Conservation (phyloP, 2,888 invertebrate genomes). For the Listrodromus nycthemerus region DNA sequence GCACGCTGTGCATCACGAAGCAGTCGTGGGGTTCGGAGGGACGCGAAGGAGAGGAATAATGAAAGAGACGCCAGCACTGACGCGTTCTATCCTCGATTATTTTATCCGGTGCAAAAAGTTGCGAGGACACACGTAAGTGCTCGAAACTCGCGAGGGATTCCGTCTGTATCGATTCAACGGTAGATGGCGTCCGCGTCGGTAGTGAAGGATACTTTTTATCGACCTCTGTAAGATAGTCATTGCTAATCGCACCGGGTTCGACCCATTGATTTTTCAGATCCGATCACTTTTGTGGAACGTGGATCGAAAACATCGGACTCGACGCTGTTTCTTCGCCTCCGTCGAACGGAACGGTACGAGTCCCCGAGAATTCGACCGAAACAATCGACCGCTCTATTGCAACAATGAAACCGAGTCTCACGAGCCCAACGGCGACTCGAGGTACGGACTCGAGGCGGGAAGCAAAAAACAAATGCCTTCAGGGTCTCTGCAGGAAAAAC, state of each 20-base stretch:
- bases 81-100: slow-evolving; percentile 16
- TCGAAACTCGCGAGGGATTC: neutral
- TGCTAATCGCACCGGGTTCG: neutral
- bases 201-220: neutral
- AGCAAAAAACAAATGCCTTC: slow-evolving; percentile 26
- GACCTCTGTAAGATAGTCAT: neutral
- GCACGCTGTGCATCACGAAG: slow-evolving; percentile 48
- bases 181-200: neutral
- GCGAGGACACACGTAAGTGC: slow-evolving; percentile 20
- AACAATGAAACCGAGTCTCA: slow-evolving; percentile 48
- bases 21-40: slow-evolving; percentile 38
- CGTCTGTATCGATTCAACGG: neutral
- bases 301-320: neutral
- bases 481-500: slow-evolving; percentile 41
- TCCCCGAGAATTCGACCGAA: slow-evolving; percentile 62
- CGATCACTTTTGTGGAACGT: slow-evolving; percentile 1
- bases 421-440: slow-evolving; percentile 48
- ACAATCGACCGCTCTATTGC: slow-evolving; percentile 63
- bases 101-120: slow-evolving; percentile 5
- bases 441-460: neutral
- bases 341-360: slow-evolving; percentile 44
- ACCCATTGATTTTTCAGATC: neutral
- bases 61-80: neutral
- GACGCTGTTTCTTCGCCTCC: slow-evolving; percentile 49
- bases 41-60: slow-evolving; percentile 46